phyloP scores from a whole-genome alignment of 92 coral and sea anemone species.

The Galaxea fascicularis region DNA sequence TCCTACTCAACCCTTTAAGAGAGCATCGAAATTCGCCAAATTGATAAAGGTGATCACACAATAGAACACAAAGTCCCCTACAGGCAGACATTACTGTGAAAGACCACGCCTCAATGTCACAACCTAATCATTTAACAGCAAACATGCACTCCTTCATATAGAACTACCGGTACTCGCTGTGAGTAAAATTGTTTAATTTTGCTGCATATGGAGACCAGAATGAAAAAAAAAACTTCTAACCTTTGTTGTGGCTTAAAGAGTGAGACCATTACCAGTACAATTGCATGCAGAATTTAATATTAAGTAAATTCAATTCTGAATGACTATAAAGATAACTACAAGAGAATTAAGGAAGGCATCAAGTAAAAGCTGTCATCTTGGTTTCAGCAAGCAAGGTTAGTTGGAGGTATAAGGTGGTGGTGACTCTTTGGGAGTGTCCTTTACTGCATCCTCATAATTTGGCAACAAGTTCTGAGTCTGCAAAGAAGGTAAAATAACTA shows the following conservation, averaged over 20 bases:
- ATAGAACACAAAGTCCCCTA: too few species aligned
- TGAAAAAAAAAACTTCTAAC: too few species aligned
- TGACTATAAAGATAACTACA: neutral
- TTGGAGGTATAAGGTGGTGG: constrained; percentile 90
- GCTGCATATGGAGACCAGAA: too few species aligned
- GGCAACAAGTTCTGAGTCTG: constrained; percentile 91
- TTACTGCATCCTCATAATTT: constrained; percentile 97
- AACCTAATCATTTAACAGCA: too few species aligned
- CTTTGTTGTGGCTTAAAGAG: neutral
- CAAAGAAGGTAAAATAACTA: neutral
- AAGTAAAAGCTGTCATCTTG: neutral
- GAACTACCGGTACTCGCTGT: too few species aligned
- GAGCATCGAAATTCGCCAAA: neutral
- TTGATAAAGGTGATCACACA: too few species aligned
- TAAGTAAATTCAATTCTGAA: too few species aligned
- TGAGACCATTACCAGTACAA: neutral
- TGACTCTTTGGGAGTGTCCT: constrained; percentile 94
- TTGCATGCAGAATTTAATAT: neutral
- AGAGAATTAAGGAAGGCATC: neutral
- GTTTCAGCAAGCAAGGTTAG: constrained; percentile 21
- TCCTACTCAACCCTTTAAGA: neutral
- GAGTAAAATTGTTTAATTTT: too few species aligned
- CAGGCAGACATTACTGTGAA: too few species aligned
- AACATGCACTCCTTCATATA: too few species aligned
- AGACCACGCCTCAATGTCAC: too few species aligned